Evolutionary conservation across 2,888 invertebrate species (phyloP).

Genomic region (Didymodactylos carnosus): DNA sequence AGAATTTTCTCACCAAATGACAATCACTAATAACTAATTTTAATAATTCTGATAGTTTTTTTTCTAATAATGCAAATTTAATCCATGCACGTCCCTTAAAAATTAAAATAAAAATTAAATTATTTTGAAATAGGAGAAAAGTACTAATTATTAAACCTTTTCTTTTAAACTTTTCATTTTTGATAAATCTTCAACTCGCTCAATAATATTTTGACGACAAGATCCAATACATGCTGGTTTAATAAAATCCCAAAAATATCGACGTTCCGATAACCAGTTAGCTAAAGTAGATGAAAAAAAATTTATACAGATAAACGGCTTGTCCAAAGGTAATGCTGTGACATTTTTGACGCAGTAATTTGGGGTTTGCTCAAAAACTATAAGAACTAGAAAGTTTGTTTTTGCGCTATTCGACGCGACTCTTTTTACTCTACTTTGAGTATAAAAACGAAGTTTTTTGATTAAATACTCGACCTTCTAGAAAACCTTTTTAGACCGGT

Average conservation of each 20-base stretch:
- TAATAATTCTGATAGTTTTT: constrained; percentile 22
- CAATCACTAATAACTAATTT: constrained; percentile 16
- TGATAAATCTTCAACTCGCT: background rate
- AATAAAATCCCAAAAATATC: constrained; percentile 22
- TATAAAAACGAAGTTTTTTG: no score
- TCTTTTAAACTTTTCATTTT: background rate
- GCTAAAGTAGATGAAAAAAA: no score
- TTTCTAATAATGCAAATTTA: constrained; percentile 25
- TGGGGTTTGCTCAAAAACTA: no score
- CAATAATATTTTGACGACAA: background rate
- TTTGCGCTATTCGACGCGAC: no score
- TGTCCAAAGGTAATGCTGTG: no score
- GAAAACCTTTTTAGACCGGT: no score
- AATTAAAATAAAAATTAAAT: background rate
- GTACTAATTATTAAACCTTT: background rate
- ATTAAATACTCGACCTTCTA: no score
- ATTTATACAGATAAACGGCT: no score
- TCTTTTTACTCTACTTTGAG: no score
- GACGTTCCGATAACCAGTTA: constrained; percentile 15
- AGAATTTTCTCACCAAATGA: constrained; percentile 19
- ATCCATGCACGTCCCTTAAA: constrained; percentile 24
- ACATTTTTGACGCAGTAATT: no score
- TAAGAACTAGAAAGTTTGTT: no score
- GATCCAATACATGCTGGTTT: constrained; percentile 17
- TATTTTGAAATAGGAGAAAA: background rate